Conservation (phyloP, 2,113 vertebrate genomes). For the Poeciliopsis occidentalis region DNA sequence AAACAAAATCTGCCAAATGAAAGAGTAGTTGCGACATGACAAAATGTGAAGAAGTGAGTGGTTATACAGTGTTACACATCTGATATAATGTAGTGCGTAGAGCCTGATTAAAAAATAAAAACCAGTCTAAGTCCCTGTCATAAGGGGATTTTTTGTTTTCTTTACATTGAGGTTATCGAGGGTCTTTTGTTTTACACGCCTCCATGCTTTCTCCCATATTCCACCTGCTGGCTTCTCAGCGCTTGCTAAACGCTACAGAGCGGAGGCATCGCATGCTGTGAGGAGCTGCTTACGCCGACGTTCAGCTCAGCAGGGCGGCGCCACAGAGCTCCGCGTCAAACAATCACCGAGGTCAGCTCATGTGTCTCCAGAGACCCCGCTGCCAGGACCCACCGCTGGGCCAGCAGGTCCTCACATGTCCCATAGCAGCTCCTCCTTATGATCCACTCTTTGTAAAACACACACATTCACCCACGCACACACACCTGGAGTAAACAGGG, state of each 20-base stretch:
- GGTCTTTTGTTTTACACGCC: slow-evolving; percentile 31
- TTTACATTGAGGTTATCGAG: neutral
- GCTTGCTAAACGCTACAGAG: slow-evolving; percentile 44
- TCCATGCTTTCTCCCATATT: slow-evolving; percentile 36
- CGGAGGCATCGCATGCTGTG: slow-evolving; percentile 44
- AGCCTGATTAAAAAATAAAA: neutral
- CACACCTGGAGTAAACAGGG: slow-evolving; percentile 14
- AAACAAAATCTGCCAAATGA: no score
- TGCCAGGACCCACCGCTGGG: slow-evolving; percentile 60
- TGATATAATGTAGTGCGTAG: neutral
- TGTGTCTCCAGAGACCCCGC: slow-evolving; percentile 50
- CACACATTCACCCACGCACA: neutral
- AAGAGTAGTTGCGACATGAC: neutral
- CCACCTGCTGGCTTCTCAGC: slow-evolving; percentile 44
- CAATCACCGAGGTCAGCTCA: slow-evolving; percentile 35
- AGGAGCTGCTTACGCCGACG: slow-evolving; percentile 29
- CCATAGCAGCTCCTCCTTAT: slow-evolving; percentile 47
- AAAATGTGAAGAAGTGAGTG: neutral
- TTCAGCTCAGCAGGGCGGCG: slow-evolving; percentile 47
- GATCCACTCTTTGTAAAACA: slow-evolving; percentile 26
- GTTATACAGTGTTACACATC: neutral
- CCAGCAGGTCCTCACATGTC: slow-evolving; percentile 69
- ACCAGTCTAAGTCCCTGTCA: slow-evolving; percentile 4
- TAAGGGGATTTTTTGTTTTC: slow-evolving; percentile 6
- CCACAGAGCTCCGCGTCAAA: slow-evolving; percentile 42